Conservation (phyloP, 23 tunicate genomes). For the Diplosoma virens region DNA sequence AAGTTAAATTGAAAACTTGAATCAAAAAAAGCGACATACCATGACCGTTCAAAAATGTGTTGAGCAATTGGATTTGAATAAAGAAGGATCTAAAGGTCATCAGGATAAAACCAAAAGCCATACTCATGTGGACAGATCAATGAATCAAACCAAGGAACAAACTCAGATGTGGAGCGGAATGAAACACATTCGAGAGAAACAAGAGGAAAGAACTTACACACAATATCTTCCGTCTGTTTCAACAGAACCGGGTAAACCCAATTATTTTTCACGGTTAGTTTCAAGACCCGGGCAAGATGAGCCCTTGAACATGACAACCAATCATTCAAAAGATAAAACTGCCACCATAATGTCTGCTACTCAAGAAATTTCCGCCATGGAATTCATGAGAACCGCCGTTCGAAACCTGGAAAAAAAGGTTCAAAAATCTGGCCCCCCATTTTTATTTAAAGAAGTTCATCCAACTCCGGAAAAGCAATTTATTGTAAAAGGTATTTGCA, state of each 20-base stretch:
- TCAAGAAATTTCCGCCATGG: conserved; percentile 36
- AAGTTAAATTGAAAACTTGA: too few relatives aligned
- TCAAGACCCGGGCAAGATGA: neutral
- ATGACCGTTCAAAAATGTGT: conserved; percentile 6
- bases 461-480: too few relatives aligned
- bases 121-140: too few relatives aligned
- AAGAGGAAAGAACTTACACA: neutral
- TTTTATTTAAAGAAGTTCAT: neutral
- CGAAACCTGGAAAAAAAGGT: conserved; percentile 25
- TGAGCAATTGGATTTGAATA: neutral
- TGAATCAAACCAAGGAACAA: neutral
- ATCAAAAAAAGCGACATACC: too few relatives aligned
- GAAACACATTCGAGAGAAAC: too few relatives aligned
- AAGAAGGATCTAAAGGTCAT: neutral
- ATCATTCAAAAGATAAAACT: conserved; percentile 4
- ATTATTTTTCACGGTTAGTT: neutral
- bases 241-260: neutral
- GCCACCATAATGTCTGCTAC: conserved; percentile 13
- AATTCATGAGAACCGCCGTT: conserved; percentile 35
- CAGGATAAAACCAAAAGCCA: neutral
- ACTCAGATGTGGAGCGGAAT: neutral
- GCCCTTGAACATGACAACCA: conserved; percentile 11
- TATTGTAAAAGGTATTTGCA: too few relatives aligned
- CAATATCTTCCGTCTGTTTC: neutral
- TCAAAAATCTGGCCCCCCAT: neutral